Conservation (phyloP, 2,888 invertebrate species). For the Celastrina argiolus region DNA sequence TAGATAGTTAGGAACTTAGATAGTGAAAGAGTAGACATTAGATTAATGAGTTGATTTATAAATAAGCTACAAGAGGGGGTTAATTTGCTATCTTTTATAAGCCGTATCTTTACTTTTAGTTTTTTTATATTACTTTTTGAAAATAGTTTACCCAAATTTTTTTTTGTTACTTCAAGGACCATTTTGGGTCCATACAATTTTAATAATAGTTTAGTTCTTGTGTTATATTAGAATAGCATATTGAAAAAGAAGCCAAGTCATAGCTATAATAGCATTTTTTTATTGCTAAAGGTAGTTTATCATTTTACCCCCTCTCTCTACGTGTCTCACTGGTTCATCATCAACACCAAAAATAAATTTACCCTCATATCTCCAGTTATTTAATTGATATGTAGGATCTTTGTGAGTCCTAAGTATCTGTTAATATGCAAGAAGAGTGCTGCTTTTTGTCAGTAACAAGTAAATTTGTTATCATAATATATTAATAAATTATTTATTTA, state of each 20-base stretch:
- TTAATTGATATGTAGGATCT: not conserved
- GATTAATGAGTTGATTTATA: not conserved
- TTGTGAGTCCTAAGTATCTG: not conserved
- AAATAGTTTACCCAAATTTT: not conserved
- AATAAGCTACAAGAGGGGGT: not conserved
- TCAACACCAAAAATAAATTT: not conserved
- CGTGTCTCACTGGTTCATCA: not conserved
- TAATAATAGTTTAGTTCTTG: not conserved
- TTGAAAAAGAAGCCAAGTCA: not conserved
- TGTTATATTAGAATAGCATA: not conserved
- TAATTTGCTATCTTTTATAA: not conserved
- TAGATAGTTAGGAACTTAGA: slow-evolving; percentile 14
- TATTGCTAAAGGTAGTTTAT: not conserved
- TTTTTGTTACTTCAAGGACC: not conserved
- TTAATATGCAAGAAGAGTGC: not conserved
- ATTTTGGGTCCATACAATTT: not conserved
- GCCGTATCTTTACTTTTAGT: not conserved
- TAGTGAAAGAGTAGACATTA: not conserved
- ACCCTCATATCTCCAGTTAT: not conserved
- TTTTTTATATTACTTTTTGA: not conserved
- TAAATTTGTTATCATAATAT: too few relatives aligned
- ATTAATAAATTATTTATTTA: too few relatives aligned
- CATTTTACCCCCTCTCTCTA: not conserved
- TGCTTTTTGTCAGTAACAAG: too few relatives aligned
- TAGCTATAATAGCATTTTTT: not conserved